phyloP scores from a whole-genome alignment of 1,140 invertebrate genomes.

The Sminthurides bifidus region DNA sequence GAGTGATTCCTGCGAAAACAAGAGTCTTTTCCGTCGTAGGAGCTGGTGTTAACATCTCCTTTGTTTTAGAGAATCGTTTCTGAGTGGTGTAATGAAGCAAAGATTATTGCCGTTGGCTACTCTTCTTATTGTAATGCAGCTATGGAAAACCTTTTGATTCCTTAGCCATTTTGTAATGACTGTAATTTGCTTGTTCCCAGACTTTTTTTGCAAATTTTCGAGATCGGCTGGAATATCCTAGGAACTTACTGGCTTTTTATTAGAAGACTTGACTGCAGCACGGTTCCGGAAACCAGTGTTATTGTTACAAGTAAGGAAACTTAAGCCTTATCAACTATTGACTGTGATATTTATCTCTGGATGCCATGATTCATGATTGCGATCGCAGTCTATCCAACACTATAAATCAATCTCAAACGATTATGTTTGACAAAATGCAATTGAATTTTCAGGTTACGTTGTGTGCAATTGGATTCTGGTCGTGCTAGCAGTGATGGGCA shows the following conservation, averaged over 20 bases:
- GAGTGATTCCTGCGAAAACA: too few relatives aligned
- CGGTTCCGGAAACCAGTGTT: slow-evolving; percentile 52
- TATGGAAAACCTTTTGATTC: not conserved
- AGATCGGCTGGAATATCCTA: slow-evolving; percentile 60
- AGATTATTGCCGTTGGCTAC: too few relatives aligned
- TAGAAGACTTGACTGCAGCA: slow-evolving; percentile 37
- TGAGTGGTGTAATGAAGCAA: too few relatives aligned
- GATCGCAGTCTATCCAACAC: not conserved
- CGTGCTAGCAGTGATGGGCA: slow-evolving; percentile 55
- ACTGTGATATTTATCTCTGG: not conserved
- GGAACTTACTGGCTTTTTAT: slow-evolving; percentile 66
- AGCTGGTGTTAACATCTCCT: too few relatives aligned
- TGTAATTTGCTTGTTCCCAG: slow-evolving; percentile 41
- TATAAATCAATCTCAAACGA: slow-evolving; percentile 5
- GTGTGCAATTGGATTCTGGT: slow-evolving; percentile 70
- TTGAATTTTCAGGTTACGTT: slow-evolving; percentile 49
- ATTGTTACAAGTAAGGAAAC: slow-evolving; percentile 53
- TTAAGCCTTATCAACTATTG: not conserved
- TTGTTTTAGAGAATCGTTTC: too few relatives aligned
- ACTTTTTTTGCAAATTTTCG: slow-evolving; percentile 55
- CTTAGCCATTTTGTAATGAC: not conserved
- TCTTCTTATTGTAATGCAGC: not conserved
- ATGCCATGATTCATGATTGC: too few relatives aligned
- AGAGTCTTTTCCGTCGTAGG: too few relatives aligned
- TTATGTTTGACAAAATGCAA: slow-evolving; percentile 6